phyloP scores from a whole-genome alignment of 2,888 invertebrate genomes.

The Andrena hattorfiana region DNA sequence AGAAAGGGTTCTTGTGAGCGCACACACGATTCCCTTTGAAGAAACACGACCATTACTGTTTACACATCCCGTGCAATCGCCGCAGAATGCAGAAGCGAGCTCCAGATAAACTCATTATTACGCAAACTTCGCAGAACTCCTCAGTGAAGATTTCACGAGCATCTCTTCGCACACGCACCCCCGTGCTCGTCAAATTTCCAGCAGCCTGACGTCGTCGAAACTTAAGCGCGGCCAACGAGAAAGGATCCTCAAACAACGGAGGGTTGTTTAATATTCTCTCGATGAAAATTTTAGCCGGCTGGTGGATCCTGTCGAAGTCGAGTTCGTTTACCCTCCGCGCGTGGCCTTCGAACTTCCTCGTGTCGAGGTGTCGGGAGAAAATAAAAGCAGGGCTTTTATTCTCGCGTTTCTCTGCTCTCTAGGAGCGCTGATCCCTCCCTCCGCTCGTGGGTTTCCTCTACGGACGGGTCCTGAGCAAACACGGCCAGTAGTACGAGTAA shows the following conservation, averaged over 20 bases:
- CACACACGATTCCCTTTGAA: no score
- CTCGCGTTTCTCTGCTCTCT: constrained; percentile 3
- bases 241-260: not conserved
- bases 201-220: not conserved
- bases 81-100: not conserved
- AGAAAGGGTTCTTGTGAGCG: no score
- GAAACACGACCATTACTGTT: no score
- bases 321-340: not conserved
- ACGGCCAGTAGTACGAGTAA: constrained; percentile 44
- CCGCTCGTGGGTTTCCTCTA: not conserved
- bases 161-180: not conserved
- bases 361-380: constrained; percentile 34
- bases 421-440: not conserved
- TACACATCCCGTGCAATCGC: not conserved
- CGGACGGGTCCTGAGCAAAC: constrained; percentile 41
- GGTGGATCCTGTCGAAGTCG: not conserved
- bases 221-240: not conserved
- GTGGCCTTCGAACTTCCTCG: not conserved
- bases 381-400: constrained; percentile 21
- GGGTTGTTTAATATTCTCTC: constrained; percentile 2
- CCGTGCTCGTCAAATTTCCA: not conserved
- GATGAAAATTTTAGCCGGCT: constrained; percentile 14
- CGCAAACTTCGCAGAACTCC: not conserved
- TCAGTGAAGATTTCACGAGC: not conserved
- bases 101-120: not conserved